phyloP scores from a whole-genome alignment of 1,140 invertebrate species.

The Campoletis sonorensis region DNA sequence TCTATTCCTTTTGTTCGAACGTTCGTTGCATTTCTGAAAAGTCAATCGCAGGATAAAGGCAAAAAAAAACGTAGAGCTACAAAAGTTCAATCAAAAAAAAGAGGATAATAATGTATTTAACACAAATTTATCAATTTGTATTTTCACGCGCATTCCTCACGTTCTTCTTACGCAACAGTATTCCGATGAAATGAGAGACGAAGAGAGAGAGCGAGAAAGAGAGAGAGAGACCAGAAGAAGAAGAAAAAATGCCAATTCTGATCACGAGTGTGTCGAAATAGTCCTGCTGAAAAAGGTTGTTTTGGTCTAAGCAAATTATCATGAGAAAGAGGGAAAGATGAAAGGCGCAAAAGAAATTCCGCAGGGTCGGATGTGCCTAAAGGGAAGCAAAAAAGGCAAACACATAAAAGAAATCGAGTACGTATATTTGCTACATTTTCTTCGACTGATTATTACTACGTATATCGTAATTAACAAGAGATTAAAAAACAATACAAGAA shows the following conservation, averaged over 20 bases:
- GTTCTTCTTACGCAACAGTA: conserved; percentile 40
- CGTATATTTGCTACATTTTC: conserved; percentile 9
- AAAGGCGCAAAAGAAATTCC: conserved; percentile 4
- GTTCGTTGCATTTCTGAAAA: neutral
- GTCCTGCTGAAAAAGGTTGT: conserved; percentile 2
- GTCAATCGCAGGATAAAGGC: conserved; percentile 25
- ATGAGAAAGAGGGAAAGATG: neutral
- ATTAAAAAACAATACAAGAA: neutral
- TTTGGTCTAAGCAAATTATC: neutral
- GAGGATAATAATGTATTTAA: neutral
- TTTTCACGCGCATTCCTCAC: conserved; percentile 41
- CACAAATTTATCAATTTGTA: conserved; percentile 18
- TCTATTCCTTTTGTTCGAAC: neutral
- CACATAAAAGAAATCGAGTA: neutral
- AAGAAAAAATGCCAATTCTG: neutral
- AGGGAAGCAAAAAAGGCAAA: neutral
- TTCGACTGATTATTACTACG: conserved; percentile 22
- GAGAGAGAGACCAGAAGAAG: neutral
- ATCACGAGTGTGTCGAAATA: neutral
- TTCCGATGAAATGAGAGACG: conserved; percentile 3
- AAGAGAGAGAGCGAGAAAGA: neutral
- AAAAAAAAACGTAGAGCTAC: neutral
- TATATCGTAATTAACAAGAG: neutral
- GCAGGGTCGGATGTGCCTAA: neutral
- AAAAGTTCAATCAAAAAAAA: neutral